Conservation (phyloP, 2,888 invertebrate genomes). For the Dasysyrphus tricinctus region DNA sequence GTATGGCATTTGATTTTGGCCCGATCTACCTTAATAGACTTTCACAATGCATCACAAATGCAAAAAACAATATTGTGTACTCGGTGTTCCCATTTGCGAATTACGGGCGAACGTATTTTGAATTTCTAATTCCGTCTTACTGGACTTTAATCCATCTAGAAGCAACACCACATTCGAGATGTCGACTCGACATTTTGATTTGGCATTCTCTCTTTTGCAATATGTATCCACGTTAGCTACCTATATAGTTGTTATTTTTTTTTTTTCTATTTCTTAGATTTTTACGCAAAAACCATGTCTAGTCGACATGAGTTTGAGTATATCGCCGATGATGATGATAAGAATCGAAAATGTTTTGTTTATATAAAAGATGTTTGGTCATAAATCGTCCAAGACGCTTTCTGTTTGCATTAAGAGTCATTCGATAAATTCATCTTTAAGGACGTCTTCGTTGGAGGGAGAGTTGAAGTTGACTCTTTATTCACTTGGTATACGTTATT, state of each 20-base stretch:
- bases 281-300: slow-evolving; percentile 57
- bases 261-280: slow-evolving; percentile 6
- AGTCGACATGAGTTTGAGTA: slow-evolving; percentile 8
- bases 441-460: slow-evolving; percentile 38
- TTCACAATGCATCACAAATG: slow-evolving; percentile 41
- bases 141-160: slow-evolving; percentile 47
- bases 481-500: neutral
- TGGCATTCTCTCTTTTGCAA: slow-evolving; percentile 35
- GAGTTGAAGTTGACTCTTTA: slow-evolving; percentile 7
- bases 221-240: neutral
- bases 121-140: slow-evolving; percentile 60
- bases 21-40: slow-evolving; percentile 59
- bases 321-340: slow-evolving; percentile 65
- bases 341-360: slow-evolving; percentile 73
- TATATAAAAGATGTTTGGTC: slow-evolving; percentile 63
- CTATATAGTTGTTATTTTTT: slow-evolving; percentile 1
- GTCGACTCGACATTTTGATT: slow-evolving; percentile 29
- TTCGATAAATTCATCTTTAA: slow-evolving; percentile 71
- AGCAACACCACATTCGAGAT: slow-evolving; percentile 8
- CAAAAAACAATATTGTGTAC: slow-evolving; percentile 31
- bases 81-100: slow-evolving; percentile 70
- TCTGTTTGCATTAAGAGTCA: slow-evolving; percentile 52
- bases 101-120: slow-evolving; percentile 60
- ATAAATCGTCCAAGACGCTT: slow-evolving; percentile 70
- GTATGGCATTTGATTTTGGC: slow-evolving; percentile 45